Conservation (phyloP, 1,140 invertebrate genomes). For the Agraylea sexmaculata region DNA sequence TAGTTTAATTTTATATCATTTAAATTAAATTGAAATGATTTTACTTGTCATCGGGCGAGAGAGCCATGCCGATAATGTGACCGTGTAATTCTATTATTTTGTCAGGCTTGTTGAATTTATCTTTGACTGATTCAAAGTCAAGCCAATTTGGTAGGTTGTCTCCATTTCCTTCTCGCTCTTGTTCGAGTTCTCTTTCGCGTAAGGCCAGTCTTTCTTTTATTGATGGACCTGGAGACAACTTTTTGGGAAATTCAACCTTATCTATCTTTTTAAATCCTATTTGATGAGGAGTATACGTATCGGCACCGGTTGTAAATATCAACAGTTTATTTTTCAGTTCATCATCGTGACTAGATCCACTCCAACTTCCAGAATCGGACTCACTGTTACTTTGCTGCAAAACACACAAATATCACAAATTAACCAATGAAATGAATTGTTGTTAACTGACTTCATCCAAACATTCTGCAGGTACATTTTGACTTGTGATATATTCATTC, state of each 20-base stretch:
- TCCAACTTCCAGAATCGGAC: conserved; percentile 17
- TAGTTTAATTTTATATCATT: conserved; percentile 2
- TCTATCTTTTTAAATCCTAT: conserved; percentile 76
- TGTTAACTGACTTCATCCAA: conserved; percentile 14
- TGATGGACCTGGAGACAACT: conserved; percentile 54
- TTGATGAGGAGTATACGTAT: conserved; percentile 80
- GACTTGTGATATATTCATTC: conserved; percentile 11
- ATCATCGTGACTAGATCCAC: conserved; percentile 29
- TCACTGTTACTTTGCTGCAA: conserved; percentile 12
- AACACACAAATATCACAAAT: background rate
- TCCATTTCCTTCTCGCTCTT: conserved; percentile 27
- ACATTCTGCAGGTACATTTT: conserved; percentile 7
- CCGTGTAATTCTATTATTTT: conserved; percentile 78
- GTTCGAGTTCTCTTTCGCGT: conserved; percentile 38
- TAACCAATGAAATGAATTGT: conserved; percentile 5
- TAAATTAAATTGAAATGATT: background rate
- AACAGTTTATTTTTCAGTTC: conserved; percentile 41
- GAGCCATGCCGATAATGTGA: conserved; percentile 80
- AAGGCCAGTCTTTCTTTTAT: conserved; percentile 54
- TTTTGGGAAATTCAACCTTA: conserved; percentile 56
- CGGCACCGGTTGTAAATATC: conserved; percentile 76
- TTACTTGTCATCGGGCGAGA: conserved; percentile 76
- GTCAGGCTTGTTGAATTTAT: conserved; percentile 69
- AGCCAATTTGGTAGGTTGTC: conserved; percentile 46
- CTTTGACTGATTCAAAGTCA: conserved; percentile 55